Base-by-base conservation (phyloP, 2,113 vertebrate genomes). In the Oncorhynchus masou region DNA sequence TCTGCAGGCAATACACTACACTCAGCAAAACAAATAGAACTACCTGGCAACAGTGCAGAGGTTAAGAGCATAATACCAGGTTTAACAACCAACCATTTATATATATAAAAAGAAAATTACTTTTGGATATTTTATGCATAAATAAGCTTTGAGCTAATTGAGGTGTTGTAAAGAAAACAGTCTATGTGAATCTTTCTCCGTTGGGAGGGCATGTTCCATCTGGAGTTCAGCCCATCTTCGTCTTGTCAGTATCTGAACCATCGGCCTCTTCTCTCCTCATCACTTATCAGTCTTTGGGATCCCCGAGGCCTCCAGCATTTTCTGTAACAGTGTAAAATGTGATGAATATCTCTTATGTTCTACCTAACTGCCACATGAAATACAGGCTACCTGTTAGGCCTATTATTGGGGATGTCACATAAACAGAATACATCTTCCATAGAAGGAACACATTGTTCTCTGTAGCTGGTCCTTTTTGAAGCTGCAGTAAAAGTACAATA, bases 251-350 rank as follows among this genome's bases (percentile, higher is more conserved):
- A 68, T 70, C 34, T 80, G 71, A 4, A n/a, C 48, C 9, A 2
- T 20, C 15, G 71, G 31, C 29, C 67, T 72, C 75, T 68, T 77
- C 76, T 66, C 51, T 80, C 75, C 51, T 87, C 79, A 45, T 91
- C 84, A 91, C 66, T 84, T 77, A 59, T 19, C 3, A 6, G 2
- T 66, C 83, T 88, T 81, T 4, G 75, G 71, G 77, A 83, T 49
- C 84, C 85, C 87, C 54, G 79, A 64, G 66, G 80, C 78, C 68
- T 91, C 89, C 9, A 90, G 85, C 82, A 91, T 92, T 91, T 93
- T 93, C 92, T 93, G 88, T 76, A 91, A 90, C 75, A 86, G 20
- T 71, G 83, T 48, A 57, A 70, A 2, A 20, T 70, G 27, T 16
- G 19, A 68, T 68, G 2, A 68, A 68, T 2, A 68, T 68, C 20